Evolutionary conservation across 2,888 invertebrate species (phyloP).

Genomic region (Ophonus ardosiacus): DNA sequence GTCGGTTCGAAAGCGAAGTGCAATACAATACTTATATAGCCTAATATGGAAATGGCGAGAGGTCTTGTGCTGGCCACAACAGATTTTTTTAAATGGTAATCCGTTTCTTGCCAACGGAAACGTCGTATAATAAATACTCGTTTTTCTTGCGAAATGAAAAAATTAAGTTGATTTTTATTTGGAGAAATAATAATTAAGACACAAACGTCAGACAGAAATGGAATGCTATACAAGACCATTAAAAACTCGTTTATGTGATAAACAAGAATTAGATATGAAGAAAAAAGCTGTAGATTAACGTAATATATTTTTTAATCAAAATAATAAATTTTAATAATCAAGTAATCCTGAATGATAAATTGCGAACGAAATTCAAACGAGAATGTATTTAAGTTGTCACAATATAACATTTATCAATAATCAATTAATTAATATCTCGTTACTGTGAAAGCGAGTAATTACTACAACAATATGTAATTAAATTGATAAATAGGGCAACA

Average conservation of each 20-base stretch:
- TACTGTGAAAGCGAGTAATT: slow-evolving; percentile 44
- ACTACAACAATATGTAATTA: slow-evolving; percentile 51
- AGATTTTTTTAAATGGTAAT: background rate
- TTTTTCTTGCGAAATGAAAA: background rate
- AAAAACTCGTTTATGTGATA: slow-evolving; percentile 21
- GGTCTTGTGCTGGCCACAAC: background rate
- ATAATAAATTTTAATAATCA: slow-evolving; percentile 2
- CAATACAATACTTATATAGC: background rate
- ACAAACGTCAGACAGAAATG: background rate
- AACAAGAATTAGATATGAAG: background rate
- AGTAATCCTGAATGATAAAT: slow-evolving; percentile 3
- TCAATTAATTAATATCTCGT: slow-evolving; percentile 54
- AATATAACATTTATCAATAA: slow-evolving; percentile 37
- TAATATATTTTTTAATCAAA: background rate
- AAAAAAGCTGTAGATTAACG: background rate
- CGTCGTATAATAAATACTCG: background rate
- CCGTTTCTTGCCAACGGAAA: background rate
- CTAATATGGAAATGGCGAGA: background rate
- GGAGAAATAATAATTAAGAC: slow-evolving; percentile 1
- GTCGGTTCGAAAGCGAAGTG: too few species aligned
- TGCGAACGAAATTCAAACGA: background rate
- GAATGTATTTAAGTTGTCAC: slow-evolving; percentile 45
- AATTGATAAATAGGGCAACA: slow-evolving; percentile 48
- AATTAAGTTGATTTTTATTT: slow-evolving; percentile 29
- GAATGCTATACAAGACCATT: background rate